A percentile compares a stretch with the other conserved stretches of the same genome.
These are phyloP conservation scores for Spodoptera frugiperda DNA, from an alignment of 1,140 invertebrate species.

Conservation along the genomic window DNA sequence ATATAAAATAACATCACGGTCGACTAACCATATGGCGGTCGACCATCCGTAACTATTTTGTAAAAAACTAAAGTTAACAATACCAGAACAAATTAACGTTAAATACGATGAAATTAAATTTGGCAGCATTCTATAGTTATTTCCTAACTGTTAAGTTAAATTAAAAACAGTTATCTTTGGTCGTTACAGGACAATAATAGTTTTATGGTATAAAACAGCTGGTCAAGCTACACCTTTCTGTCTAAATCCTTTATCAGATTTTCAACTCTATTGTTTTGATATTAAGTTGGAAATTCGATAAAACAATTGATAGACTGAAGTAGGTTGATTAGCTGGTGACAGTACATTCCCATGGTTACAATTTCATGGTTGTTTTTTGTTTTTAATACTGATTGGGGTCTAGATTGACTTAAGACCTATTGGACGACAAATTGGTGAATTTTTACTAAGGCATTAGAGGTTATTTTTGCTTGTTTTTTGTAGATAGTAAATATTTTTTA, in stretches of 20 bases:
- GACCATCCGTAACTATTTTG: conserved; percentile 5
- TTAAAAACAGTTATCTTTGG: conserved; percentile 10
- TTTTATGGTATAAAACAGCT: neutral
- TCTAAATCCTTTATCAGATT: no score
- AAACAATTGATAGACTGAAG: no score
- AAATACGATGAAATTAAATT: conserved; percentile 49
- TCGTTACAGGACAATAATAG: neutral
- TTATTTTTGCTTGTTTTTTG: no score
- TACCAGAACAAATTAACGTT: conserved; percentile 35
- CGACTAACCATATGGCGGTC: conserved; percentile 1
- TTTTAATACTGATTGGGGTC: no score
- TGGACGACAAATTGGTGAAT: no score
- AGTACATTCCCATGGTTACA: conserved; percentile 7
- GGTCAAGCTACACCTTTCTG: no score
- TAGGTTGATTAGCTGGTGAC: no score
- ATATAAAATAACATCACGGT: conserved; percentile 18
- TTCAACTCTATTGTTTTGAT: no score
- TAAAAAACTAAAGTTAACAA: conserved; percentile 38
- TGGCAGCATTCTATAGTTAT: conserved; percentile 27
- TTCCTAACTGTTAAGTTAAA: conserved; percentile 26
- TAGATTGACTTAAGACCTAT: no score
- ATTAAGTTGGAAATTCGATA: no score
- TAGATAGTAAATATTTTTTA: no score
- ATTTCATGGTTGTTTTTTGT: neutral
- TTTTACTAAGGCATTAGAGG: no score